A percentile compares a stretch with the other conserved stretches of the same genome.
These are phyloP conservation scores for Toxonevra muliebris DNA, from an alignment of 2,888 invertebrate genomes.

Conservation along the genomic window DNA sequence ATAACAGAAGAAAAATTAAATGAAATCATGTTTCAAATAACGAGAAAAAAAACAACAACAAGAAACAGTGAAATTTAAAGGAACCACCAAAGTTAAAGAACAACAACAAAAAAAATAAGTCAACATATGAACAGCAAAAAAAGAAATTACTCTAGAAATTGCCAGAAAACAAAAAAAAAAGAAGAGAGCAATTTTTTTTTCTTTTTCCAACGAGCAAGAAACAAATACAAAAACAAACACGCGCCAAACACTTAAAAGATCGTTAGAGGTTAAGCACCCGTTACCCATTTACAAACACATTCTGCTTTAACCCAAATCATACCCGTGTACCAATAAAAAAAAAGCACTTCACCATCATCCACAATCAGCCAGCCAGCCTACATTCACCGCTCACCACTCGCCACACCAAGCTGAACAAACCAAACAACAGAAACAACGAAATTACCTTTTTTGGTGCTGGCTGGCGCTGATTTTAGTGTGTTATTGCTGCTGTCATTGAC, in stretches of 20 bases:
- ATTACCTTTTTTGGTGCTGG: neutral
- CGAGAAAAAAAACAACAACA: neutral
- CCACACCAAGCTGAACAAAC: neutral
- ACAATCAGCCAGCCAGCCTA: too few species aligned
- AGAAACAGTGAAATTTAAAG: neutral
- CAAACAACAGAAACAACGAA: neutral
- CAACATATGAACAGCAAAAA: neutral
- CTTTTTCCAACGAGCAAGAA: neutral
- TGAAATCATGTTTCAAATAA: too few species aligned
- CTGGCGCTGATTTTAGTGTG: too few species aligned
- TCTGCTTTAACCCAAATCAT: neutral
- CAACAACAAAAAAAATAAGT: constrained; percentile 1
- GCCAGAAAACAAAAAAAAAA: neutral
- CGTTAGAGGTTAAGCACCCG: neutral
- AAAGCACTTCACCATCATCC: neutral
- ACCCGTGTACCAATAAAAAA: neutral
- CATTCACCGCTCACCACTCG: too few species aligned
- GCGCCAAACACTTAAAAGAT: neutral
- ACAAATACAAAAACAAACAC: neutral
- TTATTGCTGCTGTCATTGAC: too few species aligned
- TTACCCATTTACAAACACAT: constrained; percentile 3
- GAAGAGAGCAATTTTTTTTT: neutral
- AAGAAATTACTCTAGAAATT: neutral
- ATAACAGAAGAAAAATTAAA: neutral
- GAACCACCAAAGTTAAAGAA: neutral